Conservation (phyloP, 2,113 vertebrate genomes). For the Varanus komodoensis region DNA sequence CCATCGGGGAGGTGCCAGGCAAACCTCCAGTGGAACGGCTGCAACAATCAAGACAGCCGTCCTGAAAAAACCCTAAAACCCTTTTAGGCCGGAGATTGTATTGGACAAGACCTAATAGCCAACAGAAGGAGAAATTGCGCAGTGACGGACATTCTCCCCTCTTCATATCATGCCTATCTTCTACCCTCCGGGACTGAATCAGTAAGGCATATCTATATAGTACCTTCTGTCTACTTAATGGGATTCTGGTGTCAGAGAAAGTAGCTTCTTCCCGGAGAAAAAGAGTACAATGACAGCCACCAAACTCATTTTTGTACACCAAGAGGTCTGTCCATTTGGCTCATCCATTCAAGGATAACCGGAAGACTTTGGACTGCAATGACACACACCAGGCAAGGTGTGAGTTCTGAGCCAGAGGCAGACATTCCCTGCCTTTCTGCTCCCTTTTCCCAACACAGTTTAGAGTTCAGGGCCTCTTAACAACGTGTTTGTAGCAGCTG, state of each 20-base stretch:
- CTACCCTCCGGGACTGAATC: background rate
- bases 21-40: too few species aligned
- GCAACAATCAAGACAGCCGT: too few species aligned
- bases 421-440: conserved; percentile 29
- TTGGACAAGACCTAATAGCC: too few species aligned
- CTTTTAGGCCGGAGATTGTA: too few species aligned
- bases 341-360: background rate
- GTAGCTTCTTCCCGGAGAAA: background rate
- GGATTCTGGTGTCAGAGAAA: background rate
- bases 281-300: too few species aligned
- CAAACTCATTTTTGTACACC: background rate
- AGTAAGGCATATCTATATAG: background rate
- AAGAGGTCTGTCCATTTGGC: background rate
- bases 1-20: too few species aligned
- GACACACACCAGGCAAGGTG: conserved; percentile 64
- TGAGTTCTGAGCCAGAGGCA: conserved; percentile 59
- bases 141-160: too few species aligned
- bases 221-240: background rate
- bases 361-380: background rate
- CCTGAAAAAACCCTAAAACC: too few species aligned
- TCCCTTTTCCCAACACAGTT: conserved; percentile 62
- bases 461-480: conserved; percentile 67
- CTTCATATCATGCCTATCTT: background rate
- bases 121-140: too few species aligned
- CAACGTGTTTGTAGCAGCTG: conserved; percentile 70